These are phyloP conservation scores for Myotis pilosus DNA, from an alignment of 2,797 vertebrate genomes.

Conservation along the genomic window DNA sequence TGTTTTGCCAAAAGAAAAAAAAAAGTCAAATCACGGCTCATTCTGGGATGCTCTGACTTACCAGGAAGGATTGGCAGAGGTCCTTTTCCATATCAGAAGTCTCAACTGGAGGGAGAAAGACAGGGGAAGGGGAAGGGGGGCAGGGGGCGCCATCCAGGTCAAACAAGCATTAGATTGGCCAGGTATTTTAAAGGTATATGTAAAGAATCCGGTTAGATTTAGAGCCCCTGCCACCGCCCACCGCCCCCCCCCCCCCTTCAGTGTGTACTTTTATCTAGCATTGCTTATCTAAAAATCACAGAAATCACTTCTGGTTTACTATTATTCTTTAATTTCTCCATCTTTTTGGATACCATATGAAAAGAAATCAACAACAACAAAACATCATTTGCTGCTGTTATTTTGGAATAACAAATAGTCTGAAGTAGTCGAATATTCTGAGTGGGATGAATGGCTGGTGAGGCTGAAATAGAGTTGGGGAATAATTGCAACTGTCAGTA, in stretches of 20 bases:
- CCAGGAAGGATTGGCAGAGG: not conserved
- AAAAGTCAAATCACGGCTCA: not conserved
- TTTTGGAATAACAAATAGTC: slow-evolving; percentile 64
- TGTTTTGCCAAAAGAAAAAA: slow-evolving; percentile 15
- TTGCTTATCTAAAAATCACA: slow-evolving; percentile 12
- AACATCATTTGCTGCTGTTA: slow-evolving; percentile 48
- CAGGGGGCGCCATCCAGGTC: not conserved
- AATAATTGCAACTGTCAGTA: slow-evolving; percentile 82
- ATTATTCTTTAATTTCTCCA: not conserved
- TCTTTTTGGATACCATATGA: not conserved
- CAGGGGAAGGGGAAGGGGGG: too few relatives aligned
- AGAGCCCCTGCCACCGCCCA: not conserved
- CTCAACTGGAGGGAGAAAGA: not conserved
- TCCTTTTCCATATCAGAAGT: slow-evolving; percentile 4
- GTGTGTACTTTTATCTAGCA: not conserved
- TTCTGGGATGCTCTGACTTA: slow-evolving; percentile 30
- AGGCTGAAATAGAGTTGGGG: slow-evolving; percentile 61
- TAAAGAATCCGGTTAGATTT: not conserved
- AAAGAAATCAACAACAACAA: slow-evolving; percentile 4
- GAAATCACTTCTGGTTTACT: slow-evolving; percentile 4
- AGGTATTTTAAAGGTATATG: slow-evolving; percentile 43
- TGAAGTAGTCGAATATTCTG: slow-evolving; percentile 74
- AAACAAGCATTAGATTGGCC: slow-evolving; percentile 63
- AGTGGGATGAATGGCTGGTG: slow-evolving; percentile 57
- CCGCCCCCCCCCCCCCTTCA: not conserved